Evolutionary conservation across 2,797 vertebrate species (phyloP).

Genomic region (Chromobotia macracanthus): DNA sequence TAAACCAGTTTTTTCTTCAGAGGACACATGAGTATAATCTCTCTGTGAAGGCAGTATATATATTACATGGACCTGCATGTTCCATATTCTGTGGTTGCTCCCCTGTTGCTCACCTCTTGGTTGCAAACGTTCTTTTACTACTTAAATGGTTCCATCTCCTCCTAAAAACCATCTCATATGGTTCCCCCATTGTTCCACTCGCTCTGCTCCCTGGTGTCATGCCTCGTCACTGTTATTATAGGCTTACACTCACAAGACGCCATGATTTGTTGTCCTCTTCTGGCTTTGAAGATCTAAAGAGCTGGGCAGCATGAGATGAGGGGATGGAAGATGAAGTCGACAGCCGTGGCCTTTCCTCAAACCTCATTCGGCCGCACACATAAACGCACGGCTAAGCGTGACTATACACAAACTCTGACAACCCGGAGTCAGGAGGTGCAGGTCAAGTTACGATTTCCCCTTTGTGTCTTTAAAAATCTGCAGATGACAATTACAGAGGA

Average conservation of each 20-base stretch:
- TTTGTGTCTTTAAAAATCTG: constrained; percentile 71
- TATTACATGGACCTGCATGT: constrained; percentile 36
- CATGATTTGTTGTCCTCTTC: constrained; percentile 59
- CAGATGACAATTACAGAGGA: constrained; percentile 75
- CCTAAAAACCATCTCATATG: constrained; percentile 58
- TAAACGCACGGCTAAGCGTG: constrained; percentile 56
- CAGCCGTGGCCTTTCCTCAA: constrained; percentile 39
- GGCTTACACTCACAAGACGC: constrained; percentile 50
- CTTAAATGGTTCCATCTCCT: constrained; percentile 48
- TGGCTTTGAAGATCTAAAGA: constrained; percentile 62
- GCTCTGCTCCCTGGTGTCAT: constrained; percentile 47
- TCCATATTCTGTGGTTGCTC: constrained; percentile 41
- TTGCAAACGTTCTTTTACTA: constrained; percentile 56
- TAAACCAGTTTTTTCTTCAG: constrained; percentile 43
- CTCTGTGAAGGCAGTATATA: constrained; percentile 34
- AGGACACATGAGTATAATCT: constrained; percentile 55
- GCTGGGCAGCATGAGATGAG: constrained; percentile 46
- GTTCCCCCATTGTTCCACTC: constrained; percentile 47
- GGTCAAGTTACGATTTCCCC: constrained; percentile 66
- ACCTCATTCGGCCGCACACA: constrained; percentile 32
- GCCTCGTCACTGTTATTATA: constrained; percentile 57
- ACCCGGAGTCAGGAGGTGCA: constrained; percentile 64
- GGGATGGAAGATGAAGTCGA: constrained; percentile 51
- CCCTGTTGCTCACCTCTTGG: constrained; percentile 35
- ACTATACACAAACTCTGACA: constrained; percentile 56